Base-by-base conservation (phyloP, 1,140 invertebrate genomes). In the Brachionus rubens region DNA sequence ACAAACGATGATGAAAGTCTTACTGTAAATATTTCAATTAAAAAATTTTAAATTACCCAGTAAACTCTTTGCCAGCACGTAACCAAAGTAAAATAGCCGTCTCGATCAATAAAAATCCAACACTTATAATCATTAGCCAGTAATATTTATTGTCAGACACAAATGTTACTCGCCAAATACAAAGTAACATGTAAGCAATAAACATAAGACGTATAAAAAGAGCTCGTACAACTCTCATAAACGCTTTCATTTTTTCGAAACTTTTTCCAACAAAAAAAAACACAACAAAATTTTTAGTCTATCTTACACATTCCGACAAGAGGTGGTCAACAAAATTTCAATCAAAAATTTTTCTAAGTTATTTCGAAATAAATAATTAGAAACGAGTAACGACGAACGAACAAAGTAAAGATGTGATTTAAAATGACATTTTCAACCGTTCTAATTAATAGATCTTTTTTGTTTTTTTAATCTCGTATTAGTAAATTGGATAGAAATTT, bases 191-290 rank as follows among this genome's bases (percentile, higher is more conserved):
- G 30, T 56, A 54, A 19, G 50, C 50, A 19, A 75, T 75, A 59
- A 75, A 54, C 48, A 75, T 54, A 7, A 75, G 21, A 12, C 72
- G 48, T 40, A 75, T 54, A 46, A 75, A 54, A 14, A 75, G 28
- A n/a, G 72, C 68, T 36, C 68, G 28, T 19, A 72, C 40, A 19
- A 72, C 68, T 41, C 68, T 48, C 16, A 50, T 24, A 54, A 72
- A 72, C 21, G 68, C 50, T 72, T 28, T 72, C 68, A 72, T 72
- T n/a, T 72, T 70, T 43, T 10, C n/a, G n/a, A n/a, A n/a, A n/a
- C n/a, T n/a, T 43, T 26, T 19, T 24, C 30, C 19, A 65, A 43
- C 40, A 65, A 65, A 24, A 54, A 54, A 33, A 59, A 16, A 33
- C 54, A 59, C 36, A 16, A 26, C 54, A 30, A 59, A 28, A 28